Evolutionary conservation across 2,113 vertebrate genomes (phyloP), one percentile per base, ranked within the genome.

Genomic region (Mungos mungo): DNA sequence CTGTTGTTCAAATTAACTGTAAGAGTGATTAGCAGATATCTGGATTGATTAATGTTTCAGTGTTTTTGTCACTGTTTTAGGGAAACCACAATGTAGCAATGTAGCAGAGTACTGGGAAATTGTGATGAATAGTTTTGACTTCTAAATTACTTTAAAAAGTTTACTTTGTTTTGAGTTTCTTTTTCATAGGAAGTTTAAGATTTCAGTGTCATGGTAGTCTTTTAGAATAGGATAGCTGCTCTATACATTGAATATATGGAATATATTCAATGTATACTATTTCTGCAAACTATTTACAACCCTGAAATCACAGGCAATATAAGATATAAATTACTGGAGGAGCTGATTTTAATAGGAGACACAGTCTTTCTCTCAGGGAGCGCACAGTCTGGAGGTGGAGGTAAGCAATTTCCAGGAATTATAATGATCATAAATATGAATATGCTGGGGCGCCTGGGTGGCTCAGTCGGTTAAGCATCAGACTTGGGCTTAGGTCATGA

Each of bases 11-110:
- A 97, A 97, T 97, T 97, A 98, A 92, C 77, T 93, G 87, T 96
- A 96, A 57, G 87, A 97, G 96, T 98, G 98, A 99, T 99, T 98
- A 98, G 97, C 86, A 97, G 98, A 85, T 98, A 98, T 97, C 96
- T 80, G 52, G 68, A 94, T 69, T 98, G 90, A 98, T 96, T 93
- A 97, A 98, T 95, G 94, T 98, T 98, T 97, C 98, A 98, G 97
- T 96, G 98, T 98, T 97, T 96, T 95, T 97, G 92, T 96, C 97
- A 96, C 95, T 68, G 91, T 96, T 98, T 96, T 38, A 89, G 90
- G 82, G 90, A 89, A 97, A 94, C 72, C 72, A 76, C 68, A 96
- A 94, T 80, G 69, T 88, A 90, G 47, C 68, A 71, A 69, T 50
- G 41, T 76, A 63, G 94, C 65, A 93, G 29, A 93, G 68, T 90